Percentiles rank a stretch among this genome's conserved stretches.
phyloP scores from a whole-genome alignment of 1,140 invertebrate species.

The Musca domestica region DNA sequence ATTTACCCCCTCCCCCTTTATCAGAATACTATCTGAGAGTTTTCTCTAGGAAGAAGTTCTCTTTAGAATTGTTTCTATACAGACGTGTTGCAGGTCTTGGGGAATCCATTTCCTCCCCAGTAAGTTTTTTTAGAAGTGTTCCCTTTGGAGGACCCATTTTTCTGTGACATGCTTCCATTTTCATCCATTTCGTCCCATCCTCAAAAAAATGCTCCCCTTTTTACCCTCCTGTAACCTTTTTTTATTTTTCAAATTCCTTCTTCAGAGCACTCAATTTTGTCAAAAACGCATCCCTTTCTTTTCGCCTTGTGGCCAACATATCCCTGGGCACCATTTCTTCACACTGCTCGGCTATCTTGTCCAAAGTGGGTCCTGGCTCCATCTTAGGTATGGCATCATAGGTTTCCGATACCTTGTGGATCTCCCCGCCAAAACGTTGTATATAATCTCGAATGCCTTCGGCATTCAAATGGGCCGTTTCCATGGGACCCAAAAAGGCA shows the following conservation, averaged over 20 bases:
- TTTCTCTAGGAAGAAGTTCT: no score
- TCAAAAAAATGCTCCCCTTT: no score
- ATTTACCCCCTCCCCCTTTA: no score
- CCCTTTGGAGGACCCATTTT: no score
- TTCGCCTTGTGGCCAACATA: slow-evolving; percentile 67
- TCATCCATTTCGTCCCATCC: no score
- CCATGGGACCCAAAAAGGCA: slow-evolving; percentile 88
- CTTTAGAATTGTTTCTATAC: no score
- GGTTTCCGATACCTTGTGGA: slow-evolving; percentile 72
- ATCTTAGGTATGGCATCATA: slow-evolving; percentile 73
- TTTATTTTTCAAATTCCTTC: slow-evolving; percentile 56
- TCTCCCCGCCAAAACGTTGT: slow-evolving; percentile 71
- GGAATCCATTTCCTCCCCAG: no score
- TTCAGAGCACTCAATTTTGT: slow-evolving; percentile 80
- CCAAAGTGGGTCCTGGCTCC: slow-evolving; percentile 62
- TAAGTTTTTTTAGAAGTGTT: no score
- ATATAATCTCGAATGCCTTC: slow-evolving; percentile 67
- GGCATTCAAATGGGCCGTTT: slow-evolving; percentile 95
- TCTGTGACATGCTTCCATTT: no score
- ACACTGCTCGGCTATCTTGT: slow-evolving; percentile 67
- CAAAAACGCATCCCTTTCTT: slow-evolving; percentile 81
- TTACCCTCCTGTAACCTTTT: no score
- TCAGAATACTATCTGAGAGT: no score
- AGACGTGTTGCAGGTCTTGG: no score
- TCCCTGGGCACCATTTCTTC: slow-evolving; percentile 68